Percentiles rank a stretch among this genome's conserved stretches.
Evolutionary conservation across 2,113 vertebrate species (phyloP).

Genomic region (Suricata suricatta): DNA sequence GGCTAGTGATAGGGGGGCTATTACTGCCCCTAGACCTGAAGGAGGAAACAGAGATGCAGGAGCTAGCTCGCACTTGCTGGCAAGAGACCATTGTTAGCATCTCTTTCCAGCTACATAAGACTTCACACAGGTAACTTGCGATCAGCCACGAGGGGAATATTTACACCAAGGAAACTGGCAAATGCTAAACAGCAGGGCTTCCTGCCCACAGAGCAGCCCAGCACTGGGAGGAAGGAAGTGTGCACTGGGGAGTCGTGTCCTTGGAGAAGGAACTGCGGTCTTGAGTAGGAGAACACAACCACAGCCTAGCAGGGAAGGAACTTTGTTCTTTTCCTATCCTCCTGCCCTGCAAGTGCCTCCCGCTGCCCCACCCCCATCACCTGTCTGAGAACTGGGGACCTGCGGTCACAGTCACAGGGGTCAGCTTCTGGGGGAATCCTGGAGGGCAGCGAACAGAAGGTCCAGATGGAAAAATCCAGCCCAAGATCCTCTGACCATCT

Average conservation of each 20-base stretch:
- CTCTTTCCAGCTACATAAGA: background rate
- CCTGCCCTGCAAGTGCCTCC: background rate
- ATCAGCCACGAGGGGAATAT: background rate
- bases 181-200: background rate
- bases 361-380: background rate
- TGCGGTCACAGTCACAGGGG: background rate
- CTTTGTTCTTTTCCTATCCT: background rate
- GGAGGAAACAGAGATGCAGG: background rate
- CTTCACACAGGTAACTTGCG: background rate
- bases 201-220: background rate
- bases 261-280: background rate
- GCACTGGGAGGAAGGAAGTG: background rate
- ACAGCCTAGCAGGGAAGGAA: background rate
- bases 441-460: background rate
- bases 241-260: background rate
- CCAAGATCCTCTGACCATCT: background rate
- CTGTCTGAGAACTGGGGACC: background rate
- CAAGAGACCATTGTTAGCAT: background rate
- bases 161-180: background rate
- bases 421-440: background rate
- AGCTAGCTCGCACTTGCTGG: background rate
- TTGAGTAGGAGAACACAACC: background rate
- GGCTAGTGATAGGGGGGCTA: background rate
- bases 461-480: background rate
- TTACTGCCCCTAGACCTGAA: no score